A percentile compares a stretch with the other conserved stretches of the same genome.
Evolutionary conservation across 2,888 invertebrate species (phyloP).

Genomic region (Meandrusa payeni): DNA sequence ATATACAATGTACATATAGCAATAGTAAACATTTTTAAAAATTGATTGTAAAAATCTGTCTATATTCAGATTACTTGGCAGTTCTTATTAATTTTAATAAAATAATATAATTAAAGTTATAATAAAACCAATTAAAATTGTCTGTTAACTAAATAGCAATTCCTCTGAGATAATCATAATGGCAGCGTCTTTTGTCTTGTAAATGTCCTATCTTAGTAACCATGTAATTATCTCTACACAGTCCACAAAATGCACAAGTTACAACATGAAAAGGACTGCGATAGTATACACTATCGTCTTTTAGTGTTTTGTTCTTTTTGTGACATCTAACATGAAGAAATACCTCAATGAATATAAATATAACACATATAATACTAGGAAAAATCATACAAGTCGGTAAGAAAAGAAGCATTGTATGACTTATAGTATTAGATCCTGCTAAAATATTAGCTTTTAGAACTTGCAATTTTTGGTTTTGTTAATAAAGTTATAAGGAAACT

Average conservation of each 20-base stretch:
- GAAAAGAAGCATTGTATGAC: conserved; percentile 77
- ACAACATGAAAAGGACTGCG: conserved; percentile 86
- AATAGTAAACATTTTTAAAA: too few relatives aligned
- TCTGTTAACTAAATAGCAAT: conserved; percentile 39
- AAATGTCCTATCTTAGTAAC: conserved; percentile 83
- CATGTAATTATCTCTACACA: conserved; percentile 82
- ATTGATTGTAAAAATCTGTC: too few relatives aligned
- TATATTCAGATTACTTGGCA: too few relatives aligned
- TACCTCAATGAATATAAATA: conserved; percentile 80
- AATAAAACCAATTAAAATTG: neutral
- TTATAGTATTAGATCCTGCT: conserved; percentile 59
- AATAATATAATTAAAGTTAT: too few relatives aligned
- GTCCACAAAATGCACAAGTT: conserved; percentile 85
- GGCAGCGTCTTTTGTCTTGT: conserved; percentile 80
- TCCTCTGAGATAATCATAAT: conserved; percentile 62
- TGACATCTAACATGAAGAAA: conserved; percentile 85
- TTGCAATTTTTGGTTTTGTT: conserved; percentile 56
- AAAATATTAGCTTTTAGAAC: conserved; percentile 57
- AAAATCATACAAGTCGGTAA: conserved; percentile 82
- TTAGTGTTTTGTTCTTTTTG: conserved; percentile 82
- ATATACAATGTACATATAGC: too few relatives aligned
- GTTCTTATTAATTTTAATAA: too few relatives aligned
- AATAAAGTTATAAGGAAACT: conserved; percentile 50
- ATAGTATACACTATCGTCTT: conserved; percentile 81
- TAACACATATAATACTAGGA: conserved; percentile 71